These are phyloP conservation scores for Dynastes maya DNA, from an alignment of 2,888 invertebrate species.

Conservation along the genomic window DNA sequence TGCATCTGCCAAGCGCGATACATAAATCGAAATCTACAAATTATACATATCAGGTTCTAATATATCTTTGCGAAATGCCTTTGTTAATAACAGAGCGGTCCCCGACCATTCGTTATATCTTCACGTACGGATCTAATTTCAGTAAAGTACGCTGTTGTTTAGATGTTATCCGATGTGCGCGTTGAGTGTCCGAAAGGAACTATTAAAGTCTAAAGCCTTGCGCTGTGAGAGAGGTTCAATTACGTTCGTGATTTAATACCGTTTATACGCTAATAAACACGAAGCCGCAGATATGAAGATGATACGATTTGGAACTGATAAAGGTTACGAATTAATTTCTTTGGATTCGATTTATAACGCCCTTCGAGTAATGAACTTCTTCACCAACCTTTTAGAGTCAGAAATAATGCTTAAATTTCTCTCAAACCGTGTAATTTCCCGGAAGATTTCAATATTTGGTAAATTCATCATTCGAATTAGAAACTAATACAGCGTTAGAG, in stretches of 20 bases:
- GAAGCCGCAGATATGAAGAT: background rate
- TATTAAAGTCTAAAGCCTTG: constrained; percentile 26
- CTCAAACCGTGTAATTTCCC: no score
- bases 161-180: constrained; percentile 37
- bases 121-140: constrained; percentile 40
- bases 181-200: constrained; percentile 27
- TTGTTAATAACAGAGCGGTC: constrained; percentile 43
- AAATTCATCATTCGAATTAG: no score
- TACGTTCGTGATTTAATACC: constrained; percentile 36
- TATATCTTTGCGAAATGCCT: constrained; percentile 38
- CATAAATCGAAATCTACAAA: constrained; percentile 38
- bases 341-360: background rate
- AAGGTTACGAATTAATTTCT: constrained; percentile 7
- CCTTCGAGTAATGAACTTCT: background rate
- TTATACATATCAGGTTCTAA: constrained; percentile 31
- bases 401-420: no score
- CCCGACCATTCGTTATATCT: constrained; percentile 41
- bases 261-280: constrained; percentile 27
- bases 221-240: constrained; percentile 27
- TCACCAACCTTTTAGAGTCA: no score
- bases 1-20: background rate
- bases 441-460: no score
- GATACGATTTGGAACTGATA: background rate
- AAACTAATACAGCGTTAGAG: no score
- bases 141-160: constrained; percentile 39